A percentile compares a stretch with the other conserved stretches of the same genome.
These are phyloP conservation scores for Lycocorax pyrrhopterus DNA, from an alignment of 2,113 vertebrate species.

Conservation along the genomic window DNA sequence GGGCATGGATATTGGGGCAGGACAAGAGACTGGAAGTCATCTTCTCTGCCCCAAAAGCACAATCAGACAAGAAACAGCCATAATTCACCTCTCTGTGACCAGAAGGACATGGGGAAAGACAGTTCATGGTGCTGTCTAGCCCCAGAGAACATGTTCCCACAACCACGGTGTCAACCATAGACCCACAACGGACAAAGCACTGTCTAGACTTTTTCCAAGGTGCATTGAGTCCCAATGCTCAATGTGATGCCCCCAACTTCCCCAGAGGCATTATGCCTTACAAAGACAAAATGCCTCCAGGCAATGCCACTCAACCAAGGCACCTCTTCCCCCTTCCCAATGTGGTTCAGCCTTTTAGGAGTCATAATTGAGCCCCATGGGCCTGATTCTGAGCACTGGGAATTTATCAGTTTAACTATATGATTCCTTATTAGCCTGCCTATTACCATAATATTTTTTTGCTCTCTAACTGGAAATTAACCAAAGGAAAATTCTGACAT, in stretches of 20 bases:
- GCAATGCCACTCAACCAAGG: slow-evolving; percentile 57
- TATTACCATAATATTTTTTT: slow-evolving; percentile 49
- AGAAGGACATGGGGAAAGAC: neutral
- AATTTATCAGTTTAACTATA: slow-evolving; percentile 34
- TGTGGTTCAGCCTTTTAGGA: slow-evolving; percentile 46
- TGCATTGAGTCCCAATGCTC: slow-evolving; percentile 26
- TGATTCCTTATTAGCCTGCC: slow-evolving; percentile 42
- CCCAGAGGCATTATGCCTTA: slow-evolving; percentile 51
- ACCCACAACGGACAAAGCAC: neutral
- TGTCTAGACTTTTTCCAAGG: slow-evolving; percentile 27
- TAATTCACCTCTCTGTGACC: neutral
- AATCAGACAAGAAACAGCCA: neutral
- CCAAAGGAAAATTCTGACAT: slow-evolving; percentile 12
- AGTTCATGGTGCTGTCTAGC: neutral
- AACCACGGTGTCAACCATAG: neutral
- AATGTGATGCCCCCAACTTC: slow-evolving; percentile 6
- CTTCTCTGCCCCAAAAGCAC: neutral
- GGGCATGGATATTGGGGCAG: neutral
- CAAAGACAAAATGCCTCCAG: slow-evolving; percentile 57
- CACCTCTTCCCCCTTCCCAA: slow-evolving; percentile 46
- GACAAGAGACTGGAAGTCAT: neutral
- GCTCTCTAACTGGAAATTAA: slow-evolving; percentile 9
- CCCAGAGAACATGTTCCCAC: neutral
- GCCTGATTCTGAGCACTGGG: slow-evolving; percentile 53
- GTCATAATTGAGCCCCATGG: slow-evolving; percentile 55